A percentile compares a stretch with the other conserved stretches of the same genome.
Conservation (phyloP, 1,140 invertebrate genomes). For the Paraescarpia echinospica region DNA sequence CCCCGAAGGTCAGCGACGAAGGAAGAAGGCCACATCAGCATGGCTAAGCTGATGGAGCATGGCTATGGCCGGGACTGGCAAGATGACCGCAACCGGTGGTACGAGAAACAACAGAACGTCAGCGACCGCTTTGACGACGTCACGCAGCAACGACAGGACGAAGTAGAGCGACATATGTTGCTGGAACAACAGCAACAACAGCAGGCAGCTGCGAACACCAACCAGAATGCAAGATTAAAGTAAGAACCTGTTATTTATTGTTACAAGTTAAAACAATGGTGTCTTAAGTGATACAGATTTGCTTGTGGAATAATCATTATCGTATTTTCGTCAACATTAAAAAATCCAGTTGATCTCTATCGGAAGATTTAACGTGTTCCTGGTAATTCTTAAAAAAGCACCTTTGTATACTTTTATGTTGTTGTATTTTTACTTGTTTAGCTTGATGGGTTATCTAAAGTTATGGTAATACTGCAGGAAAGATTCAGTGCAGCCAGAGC, state of each 20-base stretch:
- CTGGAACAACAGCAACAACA: neutral
- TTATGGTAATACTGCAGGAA: neutral
- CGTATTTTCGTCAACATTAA: neutral
- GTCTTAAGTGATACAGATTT: neutral
- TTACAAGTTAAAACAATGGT: neutral
- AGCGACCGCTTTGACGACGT: neutral
- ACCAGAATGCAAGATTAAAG: neutral
- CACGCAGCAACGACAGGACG: neutral
- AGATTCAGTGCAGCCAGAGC: neutral
- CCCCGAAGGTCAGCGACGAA: neutral
- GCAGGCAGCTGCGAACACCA: neutral
- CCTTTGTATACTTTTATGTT: neutral
- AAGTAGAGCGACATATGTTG: neutral
- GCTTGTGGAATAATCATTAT: neutral
- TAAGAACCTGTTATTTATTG: neutral
- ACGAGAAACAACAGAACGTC: conserved; percentile 11
- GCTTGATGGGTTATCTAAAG: neutral
- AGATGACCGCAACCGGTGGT: conserved; percentile 2
- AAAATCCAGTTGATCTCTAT: neutral
- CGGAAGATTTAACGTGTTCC: too few species aligned
- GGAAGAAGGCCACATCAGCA: neutral
- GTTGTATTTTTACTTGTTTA: neutral
- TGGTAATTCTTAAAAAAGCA: neutral
- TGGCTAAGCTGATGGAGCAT: neutral
- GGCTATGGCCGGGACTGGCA: neutral